Percentiles rank a stretch among this genome's conserved stretches.
These are phyloP conservation scores for Neodontobutis hainanensis DNA, from an alignment of 2,113 vertebrate genomes.

Conservation along the genomic window DNA sequence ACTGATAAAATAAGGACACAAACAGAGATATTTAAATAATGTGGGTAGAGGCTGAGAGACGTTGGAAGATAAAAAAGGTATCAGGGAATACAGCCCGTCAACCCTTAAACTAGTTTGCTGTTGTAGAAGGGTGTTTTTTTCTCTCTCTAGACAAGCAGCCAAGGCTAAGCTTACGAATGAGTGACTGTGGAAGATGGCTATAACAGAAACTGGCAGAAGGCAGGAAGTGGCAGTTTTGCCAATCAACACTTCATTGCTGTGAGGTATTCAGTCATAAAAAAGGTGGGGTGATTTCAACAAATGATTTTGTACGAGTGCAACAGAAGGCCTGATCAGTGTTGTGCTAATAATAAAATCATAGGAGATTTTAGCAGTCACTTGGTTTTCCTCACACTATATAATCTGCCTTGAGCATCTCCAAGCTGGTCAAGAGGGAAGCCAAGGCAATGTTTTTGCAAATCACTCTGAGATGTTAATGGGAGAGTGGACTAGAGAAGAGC, in stretches of 20 bases:
- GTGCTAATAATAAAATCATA: slow-evolving; percentile 72
- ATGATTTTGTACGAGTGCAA: slow-evolving; percentile 57
- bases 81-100: slow-evolving; percentile 42
- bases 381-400: slow-evolving; percentile 63
- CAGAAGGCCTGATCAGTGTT: slow-evolving; percentile 56
- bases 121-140: slow-evolving; percentile 63
- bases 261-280: slow-evolving; percentile 61
- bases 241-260: slow-evolving; percentile 67
- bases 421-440: slow-evolving; percentile 63
- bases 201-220: slow-evolving; percentile 70
- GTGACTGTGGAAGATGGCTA: slow-evolving; percentile 68
- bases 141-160: slow-evolving; percentile 63
- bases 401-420: slow-evolving; percentile 65
- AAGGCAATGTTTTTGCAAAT: slow-evolving; percentile 68
- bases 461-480: slow-evolving; percentile 67
- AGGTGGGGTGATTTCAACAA: slow-evolving; percentile 60
- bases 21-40: slow-evolving; percentile 67
- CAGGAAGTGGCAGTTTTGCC: slow-evolving; percentile 64
- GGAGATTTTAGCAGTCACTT: slow-evolving; percentile 60
- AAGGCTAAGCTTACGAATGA: slow-evolving; percentile 63
- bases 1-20: slow-evolving; percentile 59
- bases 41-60: slow-evolving; percentile 51
- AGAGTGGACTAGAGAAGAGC: slow-evolving; percentile 57
- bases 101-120: slow-evolving; percentile 61
- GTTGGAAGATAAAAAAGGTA: slow-evolving; percentile 45